Conservation (phyloP, 2,888 invertebrate species). For the Drosophila mettleri region DNA sequence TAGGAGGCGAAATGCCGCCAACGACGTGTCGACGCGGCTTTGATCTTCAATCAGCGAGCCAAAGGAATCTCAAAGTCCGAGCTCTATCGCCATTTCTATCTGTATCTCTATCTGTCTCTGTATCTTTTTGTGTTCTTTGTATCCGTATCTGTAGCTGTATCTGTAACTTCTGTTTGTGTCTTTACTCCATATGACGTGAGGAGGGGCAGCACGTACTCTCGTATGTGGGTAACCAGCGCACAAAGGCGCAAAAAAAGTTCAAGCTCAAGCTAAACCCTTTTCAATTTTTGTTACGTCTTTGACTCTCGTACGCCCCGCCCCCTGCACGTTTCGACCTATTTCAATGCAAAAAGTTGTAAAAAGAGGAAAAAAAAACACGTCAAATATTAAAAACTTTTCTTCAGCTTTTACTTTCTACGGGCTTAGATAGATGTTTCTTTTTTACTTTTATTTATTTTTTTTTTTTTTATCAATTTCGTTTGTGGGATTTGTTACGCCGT, state of each 20-base stretch:
- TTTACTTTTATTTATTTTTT: slow-evolving; percentile 14
- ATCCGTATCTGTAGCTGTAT: slow-evolving; percentile 3
- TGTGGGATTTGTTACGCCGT: slow-evolving; percentile 80
- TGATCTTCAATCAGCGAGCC: slow-evolving; percentile 64
- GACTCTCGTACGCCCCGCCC: neutral
- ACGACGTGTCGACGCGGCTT: slow-evolving; percentile 53
- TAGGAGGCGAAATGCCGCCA: slow-evolving; percentile 64
- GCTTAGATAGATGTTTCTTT: slow-evolving; percentile 40
- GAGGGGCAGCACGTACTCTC: slow-evolving; percentile 42
- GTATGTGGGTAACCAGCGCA: slow-evolving; percentile 56
- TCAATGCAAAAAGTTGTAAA: slow-evolving; percentile 52
- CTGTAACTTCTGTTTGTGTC: slow-evolving; percentile 9
- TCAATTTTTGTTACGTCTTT: slow-evolving; percentile 69
- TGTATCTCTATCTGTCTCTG: slow-evolving; percentile 1
- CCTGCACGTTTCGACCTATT: slow-evolving; percentile 51
- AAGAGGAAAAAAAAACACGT: slow-evolving; percentile 62
- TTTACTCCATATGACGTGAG: slow-evolving; percentile 41
- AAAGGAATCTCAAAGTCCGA: slow-evolving; percentile 32
- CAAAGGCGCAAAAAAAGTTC: slow-evolving; percentile 60
- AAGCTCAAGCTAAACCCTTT: slow-evolving; percentile 81
- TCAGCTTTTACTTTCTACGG: slow-evolving; percentile 72
- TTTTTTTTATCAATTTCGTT: slow-evolving; percentile 78
- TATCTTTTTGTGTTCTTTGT: slow-evolving; percentile 10
- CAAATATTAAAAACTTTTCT: slow-evolving; percentile 77
- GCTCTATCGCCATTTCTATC: slow-evolving; percentile 10